These are phyloP conservation scores for Limanda limanda DNA, from an alignment of 2,113 vertebrate genomes.

Conservation along the genomic window DNA sequence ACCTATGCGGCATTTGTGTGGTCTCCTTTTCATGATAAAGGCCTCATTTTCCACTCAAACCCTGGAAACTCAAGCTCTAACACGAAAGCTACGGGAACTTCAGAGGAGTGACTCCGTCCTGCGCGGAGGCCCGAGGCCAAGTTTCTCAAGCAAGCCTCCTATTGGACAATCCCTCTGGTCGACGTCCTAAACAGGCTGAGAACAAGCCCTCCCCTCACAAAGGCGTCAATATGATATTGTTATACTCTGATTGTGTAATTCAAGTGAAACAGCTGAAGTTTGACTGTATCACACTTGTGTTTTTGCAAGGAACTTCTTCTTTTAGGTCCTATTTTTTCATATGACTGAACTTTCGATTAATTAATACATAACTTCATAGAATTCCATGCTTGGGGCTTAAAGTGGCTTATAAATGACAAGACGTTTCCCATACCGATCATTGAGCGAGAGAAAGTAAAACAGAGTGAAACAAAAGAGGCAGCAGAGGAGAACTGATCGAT, in stretches of 20 bases:
- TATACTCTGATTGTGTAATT: not conserved
- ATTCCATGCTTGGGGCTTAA: not conserved
- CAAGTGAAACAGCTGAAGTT: no score
- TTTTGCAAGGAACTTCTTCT: not conserved
- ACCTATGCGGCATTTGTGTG: conserved; percentile 81
- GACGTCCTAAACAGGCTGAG: conserved; percentile 8
- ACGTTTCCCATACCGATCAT: not conserved
- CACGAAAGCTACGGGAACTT: conserved; percentile 51
- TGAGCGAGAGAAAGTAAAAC: conserved; percentile 1
- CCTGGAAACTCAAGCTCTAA: conserved; percentile 75
- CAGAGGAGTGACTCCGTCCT: conserved; percentile 55
- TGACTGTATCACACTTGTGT: no score
- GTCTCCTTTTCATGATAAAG: conserved; percentile 82
- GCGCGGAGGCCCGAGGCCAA: conserved; percentile 26
- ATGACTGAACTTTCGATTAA: not conserved
- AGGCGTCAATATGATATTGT: not conserved
- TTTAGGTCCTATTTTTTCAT: no score
- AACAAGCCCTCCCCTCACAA: not conserved
- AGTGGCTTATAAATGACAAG: not conserved
- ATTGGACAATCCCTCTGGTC: conserved; percentile 37
- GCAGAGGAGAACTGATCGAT: conserved; percentile 18
- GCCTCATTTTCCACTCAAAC: conserved; percentile 82
- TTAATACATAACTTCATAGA: not conserved
- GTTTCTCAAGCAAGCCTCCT: conserved; percentile 27
- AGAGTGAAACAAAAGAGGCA: conserved; percentile 20